phyloP scores from a whole-genome alignment of 35 echinoderm and acorn worm genomes.

The Apostichopus parvimensis region DNA sequence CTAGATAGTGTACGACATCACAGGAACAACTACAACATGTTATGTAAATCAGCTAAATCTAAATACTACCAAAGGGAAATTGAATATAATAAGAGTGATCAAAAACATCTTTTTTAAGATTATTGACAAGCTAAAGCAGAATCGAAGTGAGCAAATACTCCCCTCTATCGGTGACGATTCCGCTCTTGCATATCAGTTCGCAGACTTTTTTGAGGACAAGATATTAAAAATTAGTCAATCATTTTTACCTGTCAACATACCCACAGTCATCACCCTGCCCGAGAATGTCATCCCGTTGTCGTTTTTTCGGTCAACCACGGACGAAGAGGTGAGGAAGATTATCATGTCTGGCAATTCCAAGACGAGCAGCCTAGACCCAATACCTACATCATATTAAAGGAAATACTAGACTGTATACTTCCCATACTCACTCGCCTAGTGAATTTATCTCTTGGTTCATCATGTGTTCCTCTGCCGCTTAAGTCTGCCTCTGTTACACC shows the following conservation, averaged over 20 bases:
- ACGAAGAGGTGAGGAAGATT: too few relatives aligned
- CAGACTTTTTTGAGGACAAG: neutral
- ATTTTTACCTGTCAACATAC: neutral
- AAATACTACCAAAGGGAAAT: neutral
- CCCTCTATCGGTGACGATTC: neutral
- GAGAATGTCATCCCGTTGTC: neutral
- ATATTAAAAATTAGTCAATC: neutral
- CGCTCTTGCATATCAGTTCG: neutral
- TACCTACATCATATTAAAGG: neutral
- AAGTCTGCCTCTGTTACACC: slow-evolving; percentile 24
- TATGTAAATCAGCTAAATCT: slow-evolving; percentile 26
- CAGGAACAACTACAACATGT: slow-evolving; percentile 1
- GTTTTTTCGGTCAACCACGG: too few relatives aligned
- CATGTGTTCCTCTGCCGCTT: neutral
- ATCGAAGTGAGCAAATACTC: neutral
- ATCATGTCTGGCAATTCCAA: neutral
- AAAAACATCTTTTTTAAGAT: slow-evolving; percentile 15
- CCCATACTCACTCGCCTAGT: neutral
- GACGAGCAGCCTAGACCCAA: neutral
- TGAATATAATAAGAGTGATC: neutral
- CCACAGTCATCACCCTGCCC: neutral
- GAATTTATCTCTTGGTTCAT: neutral
- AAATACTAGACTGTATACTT: neutral
- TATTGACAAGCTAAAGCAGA: neutral
- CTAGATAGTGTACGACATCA: slow-evolving; percentile 42